phyloP scores from a whole-genome alignment of 2,888 invertebrate genomes.

The Drosophila koepferae region DNA sequence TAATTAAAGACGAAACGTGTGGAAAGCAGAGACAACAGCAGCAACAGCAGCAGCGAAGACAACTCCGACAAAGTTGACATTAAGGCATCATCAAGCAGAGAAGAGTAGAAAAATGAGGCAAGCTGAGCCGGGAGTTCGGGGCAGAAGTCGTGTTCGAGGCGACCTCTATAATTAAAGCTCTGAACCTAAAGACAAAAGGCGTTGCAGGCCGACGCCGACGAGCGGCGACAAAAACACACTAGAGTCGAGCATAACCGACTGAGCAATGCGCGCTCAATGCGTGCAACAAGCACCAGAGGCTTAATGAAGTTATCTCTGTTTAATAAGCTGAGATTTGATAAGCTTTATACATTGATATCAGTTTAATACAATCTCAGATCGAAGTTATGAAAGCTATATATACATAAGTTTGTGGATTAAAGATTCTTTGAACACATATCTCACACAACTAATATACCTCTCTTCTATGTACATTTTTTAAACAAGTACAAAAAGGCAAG shows the following conservation, averaged over 20 bases:
- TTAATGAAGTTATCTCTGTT: too few species aligned
- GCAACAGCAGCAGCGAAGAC: slow-evolving; percentile 20
- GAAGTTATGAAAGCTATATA: neutral
- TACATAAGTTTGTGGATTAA: neutral
- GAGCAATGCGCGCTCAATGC: neutral
- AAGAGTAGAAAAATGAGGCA: neutral
- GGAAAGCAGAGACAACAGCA: slow-evolving; percentile 39
- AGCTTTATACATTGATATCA: neutral
- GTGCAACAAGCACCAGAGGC: neutral
- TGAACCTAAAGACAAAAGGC: slow-evolving; percentile 61
- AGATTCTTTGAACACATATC: neutral
- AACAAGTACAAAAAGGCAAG: slow-evolving; percentile 44
- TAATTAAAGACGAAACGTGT: slow-evolving; percentile 68
- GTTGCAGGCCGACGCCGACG: slow-evolving; percentile 47
- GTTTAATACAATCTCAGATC: too few species aligned
- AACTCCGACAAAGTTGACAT: slow-evolving; percentile 61
- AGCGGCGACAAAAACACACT: slow-evolving; percentile 19
- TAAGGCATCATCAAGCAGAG: slow-evolving; percentile 52
- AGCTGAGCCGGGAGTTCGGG: slow-evolving; percentile 1
- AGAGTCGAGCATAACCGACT: neutral
- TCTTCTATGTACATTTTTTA: neutral
- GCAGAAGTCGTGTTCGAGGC: slow-evolving; percentile 23
- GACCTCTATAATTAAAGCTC: slow-evolving; percentile 78
- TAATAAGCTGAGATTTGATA: too few species aligned
- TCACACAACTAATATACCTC: neutral